Conservation (phyloP, 1,140 invertebrate species). For the Drosophila kanapiae region DNA sequence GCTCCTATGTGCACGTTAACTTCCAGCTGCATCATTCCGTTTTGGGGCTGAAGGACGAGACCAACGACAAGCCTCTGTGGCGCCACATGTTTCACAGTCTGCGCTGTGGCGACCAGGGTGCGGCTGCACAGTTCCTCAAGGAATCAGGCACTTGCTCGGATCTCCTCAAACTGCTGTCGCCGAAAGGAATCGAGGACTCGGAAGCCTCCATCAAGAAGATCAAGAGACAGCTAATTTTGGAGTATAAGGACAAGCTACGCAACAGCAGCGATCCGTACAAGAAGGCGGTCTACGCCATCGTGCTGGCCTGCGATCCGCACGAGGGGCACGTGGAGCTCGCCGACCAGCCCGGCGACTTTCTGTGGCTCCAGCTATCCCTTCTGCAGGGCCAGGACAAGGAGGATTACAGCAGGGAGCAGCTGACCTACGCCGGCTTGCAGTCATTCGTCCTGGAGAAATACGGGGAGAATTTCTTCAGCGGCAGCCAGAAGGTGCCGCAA, state of each 20-base stretch:
- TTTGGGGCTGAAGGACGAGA: conserved; percentile 90
- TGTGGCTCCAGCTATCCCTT: conserved; percentile 96
- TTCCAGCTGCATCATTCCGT: conserved; percentile 78
- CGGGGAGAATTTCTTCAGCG: conserved; percentile 96
- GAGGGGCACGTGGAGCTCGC: conserved; percentile 92
- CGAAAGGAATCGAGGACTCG: conserved; percentile 87
- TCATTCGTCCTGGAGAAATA: conserved; percentile 96
- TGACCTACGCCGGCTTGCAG: conserved; percentile 90
- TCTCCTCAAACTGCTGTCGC: conserved; percentile 35
- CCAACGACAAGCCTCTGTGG: conserved; percentile 91
- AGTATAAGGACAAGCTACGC: conserved; percentile 91
- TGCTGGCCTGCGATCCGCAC: conserved; percentile 94
- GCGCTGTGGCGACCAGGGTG: conserved; percentile 93
- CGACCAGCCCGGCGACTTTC: conserved; percentile 97
- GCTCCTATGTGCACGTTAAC: conserved; percentile 92
- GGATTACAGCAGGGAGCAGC: conserved; percentile 86
- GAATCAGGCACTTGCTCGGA: conserved; percentile 89
- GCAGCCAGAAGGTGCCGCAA: conserved; percentile 94
- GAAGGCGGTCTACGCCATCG: conserved; percentile 90
- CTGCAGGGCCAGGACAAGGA: conserved; percentile 86
- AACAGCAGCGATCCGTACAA: conserved; percentile 93
- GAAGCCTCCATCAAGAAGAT: conserved; percentile 88
- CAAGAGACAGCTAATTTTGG: conserved; percentile 90
- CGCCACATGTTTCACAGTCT: conserved; percentile 96
- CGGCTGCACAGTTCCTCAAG: conserved; percentile 91